These are phyloP conservation scores for Piaya cayana DNA, from an alignment of 2,113 vertebrate genomes.

Conservation along the genomic window DNA sequence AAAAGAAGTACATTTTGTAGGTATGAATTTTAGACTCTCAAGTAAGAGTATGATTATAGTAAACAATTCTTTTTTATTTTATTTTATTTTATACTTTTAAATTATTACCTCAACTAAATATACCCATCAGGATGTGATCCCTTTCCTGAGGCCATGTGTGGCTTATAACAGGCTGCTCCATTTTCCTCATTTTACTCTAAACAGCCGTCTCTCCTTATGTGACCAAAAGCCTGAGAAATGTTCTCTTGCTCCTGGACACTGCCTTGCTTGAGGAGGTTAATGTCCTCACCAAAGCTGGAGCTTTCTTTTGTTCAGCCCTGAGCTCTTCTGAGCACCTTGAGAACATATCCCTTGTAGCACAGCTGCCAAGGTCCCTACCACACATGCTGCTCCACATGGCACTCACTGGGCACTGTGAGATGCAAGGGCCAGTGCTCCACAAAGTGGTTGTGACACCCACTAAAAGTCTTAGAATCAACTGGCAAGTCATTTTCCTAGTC, in stretches of 20 bases:
- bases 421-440: neutral
- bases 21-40: neutral
- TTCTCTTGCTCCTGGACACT: neutral
- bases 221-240: neutral
- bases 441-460: neutral
- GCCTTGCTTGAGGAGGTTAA: neutral
- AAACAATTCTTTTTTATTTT: fast-evolving
- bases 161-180: neutral
- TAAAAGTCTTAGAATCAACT: neutral
- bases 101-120: neutral
- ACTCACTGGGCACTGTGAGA: neutral
- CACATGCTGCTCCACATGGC: fast-evolving
- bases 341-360: fast-evolving
- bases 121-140: neutral
- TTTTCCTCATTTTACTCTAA: neutral
- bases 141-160: neutral
- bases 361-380: neutral
- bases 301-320: neutral
- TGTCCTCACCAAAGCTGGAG: neutral
- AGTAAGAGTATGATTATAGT: neutral
- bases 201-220: neutral
- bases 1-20: neutral
- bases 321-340: neutral
- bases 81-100: neutral
- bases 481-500: neutral